Percentiles rank a stretch among this genome's conserved stretches.
phyloP scores from a whole-genome alignment of 2,888 invertebrate genomes.

The Stegophylla sp. region DNA sequence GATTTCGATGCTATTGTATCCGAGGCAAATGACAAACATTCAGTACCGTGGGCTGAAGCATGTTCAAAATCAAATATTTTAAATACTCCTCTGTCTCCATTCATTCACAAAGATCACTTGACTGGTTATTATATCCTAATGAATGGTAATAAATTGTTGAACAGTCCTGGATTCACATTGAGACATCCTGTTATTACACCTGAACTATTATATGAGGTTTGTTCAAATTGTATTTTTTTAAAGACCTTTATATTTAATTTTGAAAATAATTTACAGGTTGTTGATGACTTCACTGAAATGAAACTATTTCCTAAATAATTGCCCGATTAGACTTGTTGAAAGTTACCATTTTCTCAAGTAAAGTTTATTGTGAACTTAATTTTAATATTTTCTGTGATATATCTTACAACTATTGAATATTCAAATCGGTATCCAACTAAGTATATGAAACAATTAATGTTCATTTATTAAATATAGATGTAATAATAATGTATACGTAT shows the following conservation, averaged over 20 bases:
- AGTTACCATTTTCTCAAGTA: conserved; percentile 34
- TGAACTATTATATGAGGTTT: conserved; percentile 55
- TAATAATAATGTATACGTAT: neutral
- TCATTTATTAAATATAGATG: neutral
- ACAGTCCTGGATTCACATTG: conserved; percentile 69
- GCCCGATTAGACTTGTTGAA: conserved; percentile 23
- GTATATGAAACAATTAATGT: conserved; percentile 2
- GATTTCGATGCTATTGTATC: conserved; percentile 83
- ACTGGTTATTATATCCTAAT: conserved; percentile 81
- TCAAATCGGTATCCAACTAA: conserved; percentile 19
- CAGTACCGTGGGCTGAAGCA: conserved; percentile 88
- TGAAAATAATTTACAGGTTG: conserved; percentile 68
- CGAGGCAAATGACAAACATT: conserved; percentile 92
- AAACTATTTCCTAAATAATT: conserved; percentile 75
- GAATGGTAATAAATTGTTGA: conserved; percentile 72
- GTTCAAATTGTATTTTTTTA: neutral
- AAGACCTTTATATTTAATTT: neutral
- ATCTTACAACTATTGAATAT: conserved; percentile 29
- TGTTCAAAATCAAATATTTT: conserved; percentile 77
- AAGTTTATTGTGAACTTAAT: conserved; percentile 31
- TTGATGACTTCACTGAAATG: conserved; percentile 82
- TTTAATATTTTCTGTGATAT: conserved; percentile 49
- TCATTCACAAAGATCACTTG: conserved; percentile 82
- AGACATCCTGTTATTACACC: conserved; percentile 43
- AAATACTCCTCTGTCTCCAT: conserved; percentile 88